Conservation (phyloP, 2,113 vertebrate genomes). For the Poeciliopsis prolifica region DNA sequence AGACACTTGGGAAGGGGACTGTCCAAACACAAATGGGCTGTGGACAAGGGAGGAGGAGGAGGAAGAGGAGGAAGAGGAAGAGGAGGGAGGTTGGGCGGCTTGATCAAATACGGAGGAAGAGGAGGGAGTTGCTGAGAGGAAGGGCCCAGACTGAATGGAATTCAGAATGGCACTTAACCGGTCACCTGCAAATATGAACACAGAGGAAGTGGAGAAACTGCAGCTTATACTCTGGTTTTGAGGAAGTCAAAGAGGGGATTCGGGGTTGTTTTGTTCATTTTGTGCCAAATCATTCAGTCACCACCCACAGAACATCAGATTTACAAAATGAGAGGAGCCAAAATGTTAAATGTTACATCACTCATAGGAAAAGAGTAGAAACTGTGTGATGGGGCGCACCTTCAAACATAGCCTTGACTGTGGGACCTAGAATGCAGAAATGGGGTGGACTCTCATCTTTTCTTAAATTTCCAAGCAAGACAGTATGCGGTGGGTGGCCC, state of each 20-base stretch:
- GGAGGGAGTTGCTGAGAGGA: constrained; percentile 91
- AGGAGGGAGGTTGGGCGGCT: constrained; percentile 92
- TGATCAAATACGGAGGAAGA: constrained; percentile 98
- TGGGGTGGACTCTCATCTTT: not conserved
- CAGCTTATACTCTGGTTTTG: constrained; percentile 85
- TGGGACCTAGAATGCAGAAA: not conserved
- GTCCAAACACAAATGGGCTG: constrained; percentile 99
- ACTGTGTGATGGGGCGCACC: not conserved
- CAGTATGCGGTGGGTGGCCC: not conserved
- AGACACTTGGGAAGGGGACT: constrained; percentile 99
- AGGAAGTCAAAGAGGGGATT: constrained; percentile 54
- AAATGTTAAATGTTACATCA: not conserved
- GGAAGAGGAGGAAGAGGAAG: constrained; percentile 68
- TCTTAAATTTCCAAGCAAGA: not conserved
- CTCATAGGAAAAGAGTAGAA: not conserved
- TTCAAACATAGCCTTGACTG: not conserved
- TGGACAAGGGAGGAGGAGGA: constrained; percentile 93
- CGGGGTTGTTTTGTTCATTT: constrained; percentile 48
- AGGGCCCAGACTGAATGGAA: constrained; percentile 99
- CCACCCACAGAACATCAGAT: constrained; percentile 26
- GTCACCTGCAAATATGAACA: constrained; percentile 99
- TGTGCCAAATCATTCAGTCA: constrained; percentile 31
- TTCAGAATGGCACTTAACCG: constrained; percentile 99
- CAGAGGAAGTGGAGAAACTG: constrained; percentile 91
- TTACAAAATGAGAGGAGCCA: constrained; percentile 27